These are phyloP conservation scores for Amblyopsis hoosieri DNA, from an alignment of 2,797 vertebrate species.

Conservation along the genomic window DNA sequence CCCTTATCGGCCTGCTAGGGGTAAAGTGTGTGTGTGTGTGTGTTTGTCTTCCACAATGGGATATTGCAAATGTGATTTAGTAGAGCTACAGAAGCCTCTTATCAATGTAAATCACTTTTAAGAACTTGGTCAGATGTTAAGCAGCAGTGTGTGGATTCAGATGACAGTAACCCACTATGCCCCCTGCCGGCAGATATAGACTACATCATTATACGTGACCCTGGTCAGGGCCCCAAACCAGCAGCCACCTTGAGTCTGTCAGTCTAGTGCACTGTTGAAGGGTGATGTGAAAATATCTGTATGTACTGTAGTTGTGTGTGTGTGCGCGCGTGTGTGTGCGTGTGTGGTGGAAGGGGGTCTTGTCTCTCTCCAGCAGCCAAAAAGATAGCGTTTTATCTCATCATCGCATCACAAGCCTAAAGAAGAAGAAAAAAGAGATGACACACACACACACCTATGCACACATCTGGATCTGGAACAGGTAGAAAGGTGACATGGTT, in stretches of 20 bases:
- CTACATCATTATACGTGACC: slow-evolving; percentile 13
- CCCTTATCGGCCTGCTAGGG: slow-evolving; percentile 83
- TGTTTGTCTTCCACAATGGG: slow-evolving; percentile 72
- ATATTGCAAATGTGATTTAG: slow-evolving; percentile 65
- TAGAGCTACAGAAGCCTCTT: slow-evolving; percentile 42
- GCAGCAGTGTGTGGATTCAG: slow-evolving; percentile 52
- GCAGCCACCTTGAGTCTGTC: slow-evolving; percentile 32
- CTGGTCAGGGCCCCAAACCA: slow-evolving; percentile 22
- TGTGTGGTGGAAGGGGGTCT: not conserved
- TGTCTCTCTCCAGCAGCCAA: no score
- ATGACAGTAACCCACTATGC: slow-evolving; percentile 47
- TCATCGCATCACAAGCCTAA: no score
- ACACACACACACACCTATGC: slow-evolving; percentile 3
- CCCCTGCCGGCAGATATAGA: slow-evolving; percentile 24
- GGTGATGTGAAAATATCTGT: slow-evolving; percentile 32
- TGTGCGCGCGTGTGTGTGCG: not conserved
- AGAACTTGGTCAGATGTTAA: slow-evolving; percentile 57
- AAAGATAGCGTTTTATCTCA: no score
- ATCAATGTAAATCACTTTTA: slow-evolving; percentile 62
- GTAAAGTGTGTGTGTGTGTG: slow-evolving; percentile 44
- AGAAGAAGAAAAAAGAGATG: no score
- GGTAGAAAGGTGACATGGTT: no score
- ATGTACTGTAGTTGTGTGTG: slow-evolving; percentile 10
- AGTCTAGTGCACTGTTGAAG: not conserved
- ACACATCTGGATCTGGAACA: no score